Percentiles rank a stretch among this genome's conserved stretches.
phyloP scores from a whole-genome alignment of 2,113 vertebrate species.

The pig (Sus scrofa) region T2T-Sscrofa CM000817.6:32630501-32631000 shows the following conservation, averaged over 20 bases:
- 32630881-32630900: background rate
- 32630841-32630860: background rate
- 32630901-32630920: background rate
- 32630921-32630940: background rate
- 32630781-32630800: background rate
- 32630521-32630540: background rate
- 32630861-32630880: background rate
- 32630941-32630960: background rate
- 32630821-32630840: background rate
- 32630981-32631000: background rate
- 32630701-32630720: background rate
- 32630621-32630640: conserved; percentile 25
- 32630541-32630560: conserved; percentile 59
- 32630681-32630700: background rate
- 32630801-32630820: background rate
- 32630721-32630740: background rate
- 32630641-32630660: background rate
- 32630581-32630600: conserved; percentile 71
- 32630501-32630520: background rate
- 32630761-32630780: background rate
- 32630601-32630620: conserved; percentile 60
- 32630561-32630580: conserved; percentile 64
- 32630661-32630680: background rate
- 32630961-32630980: background rate
- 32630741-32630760: background rate